These are phyloP conservation scores for Campylorhamphus procurvoides DNA, from an alignment of 2,113 vertebrate genomes.

Conservation along the genomic window DNA sequence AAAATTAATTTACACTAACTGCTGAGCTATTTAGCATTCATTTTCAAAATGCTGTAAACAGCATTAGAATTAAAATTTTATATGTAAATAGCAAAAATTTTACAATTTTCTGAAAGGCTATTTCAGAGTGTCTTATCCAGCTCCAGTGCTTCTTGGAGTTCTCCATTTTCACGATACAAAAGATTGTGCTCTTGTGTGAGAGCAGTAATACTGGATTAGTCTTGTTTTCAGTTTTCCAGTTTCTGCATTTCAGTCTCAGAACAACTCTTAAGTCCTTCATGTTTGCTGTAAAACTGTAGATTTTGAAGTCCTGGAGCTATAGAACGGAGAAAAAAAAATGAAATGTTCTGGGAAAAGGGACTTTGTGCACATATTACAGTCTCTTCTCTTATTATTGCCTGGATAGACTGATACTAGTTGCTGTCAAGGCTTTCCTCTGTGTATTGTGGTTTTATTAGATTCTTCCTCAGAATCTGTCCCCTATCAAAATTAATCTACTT, in stretches of 20 bases:
- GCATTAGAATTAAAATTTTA: background rate
- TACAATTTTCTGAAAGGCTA: background rate
- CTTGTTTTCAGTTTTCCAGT: background rate
- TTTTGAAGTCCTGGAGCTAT: constrained; percentile 6
- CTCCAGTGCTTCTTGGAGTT: background rate
- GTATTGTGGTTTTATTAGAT: constrained; percentile 26
- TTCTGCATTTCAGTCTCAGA: background rate
- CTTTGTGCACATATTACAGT: background rate
- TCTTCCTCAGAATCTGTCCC: background rate
- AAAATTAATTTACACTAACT: background rate
- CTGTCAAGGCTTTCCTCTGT: constrained; percentile 10
- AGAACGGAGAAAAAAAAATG: background rate
- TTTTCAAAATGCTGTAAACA: background rate
- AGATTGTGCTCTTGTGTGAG: background rate
- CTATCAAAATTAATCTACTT: background rate
- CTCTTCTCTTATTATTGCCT: constrained; percentile 16
- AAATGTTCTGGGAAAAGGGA: constrained; percentile 8
- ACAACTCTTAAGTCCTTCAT: constrained; percentile 28
- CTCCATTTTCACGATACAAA: background rate
- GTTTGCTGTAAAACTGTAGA: background rate
- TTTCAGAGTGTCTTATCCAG: background rate
- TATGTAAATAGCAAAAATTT: background rate
- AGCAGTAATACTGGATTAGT: background rate
- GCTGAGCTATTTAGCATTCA: background rate
- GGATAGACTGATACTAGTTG: background rate